Percentiles rank a stretch among this genome's conserved stretches.
Evolutionary conservation across 2,888 invertebrate genomes (phyloP).

Genomic region (Mesoligia furuncula): DNA sequence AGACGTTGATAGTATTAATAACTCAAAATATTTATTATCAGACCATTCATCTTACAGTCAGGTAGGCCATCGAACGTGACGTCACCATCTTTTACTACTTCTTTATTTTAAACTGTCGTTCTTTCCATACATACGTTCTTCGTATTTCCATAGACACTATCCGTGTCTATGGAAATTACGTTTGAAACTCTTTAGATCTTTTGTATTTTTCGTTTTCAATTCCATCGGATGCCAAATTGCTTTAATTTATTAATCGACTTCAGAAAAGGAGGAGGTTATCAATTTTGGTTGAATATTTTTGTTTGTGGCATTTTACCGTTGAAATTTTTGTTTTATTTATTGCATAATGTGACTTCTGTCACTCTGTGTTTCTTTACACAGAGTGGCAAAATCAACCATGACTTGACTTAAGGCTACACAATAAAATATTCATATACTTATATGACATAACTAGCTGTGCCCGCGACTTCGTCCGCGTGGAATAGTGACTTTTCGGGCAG

Average conservation of each 20-base stretch:
- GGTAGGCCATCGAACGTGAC: not conserved
- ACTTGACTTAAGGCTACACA: not conserved
- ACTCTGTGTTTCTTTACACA: no score
- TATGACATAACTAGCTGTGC: no score
- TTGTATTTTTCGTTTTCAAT: not conserved
- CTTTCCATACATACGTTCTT: no score
- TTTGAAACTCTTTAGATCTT: not conserved
- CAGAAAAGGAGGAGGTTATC: no score
- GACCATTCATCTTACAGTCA: slow-evolving; percentile 1
- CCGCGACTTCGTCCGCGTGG: no score
- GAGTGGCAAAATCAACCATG: no score
- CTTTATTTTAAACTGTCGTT: slow-evolving; percentile 50
- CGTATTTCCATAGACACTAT: no score
- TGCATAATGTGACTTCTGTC: not conserved
- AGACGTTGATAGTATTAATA: not conserved
- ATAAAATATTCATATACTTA: not conserved
- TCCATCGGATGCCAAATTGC: not conserved
- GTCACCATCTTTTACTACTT: slow-evolving; percentile 10
- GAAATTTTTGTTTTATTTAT: not conserved
- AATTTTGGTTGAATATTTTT: no score
- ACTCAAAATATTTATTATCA: slow-evolving; percentile 1
- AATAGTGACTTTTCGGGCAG: no score
- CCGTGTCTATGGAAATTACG: not conserved
- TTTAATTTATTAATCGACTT: not conserved
- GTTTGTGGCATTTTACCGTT: not conserved